Evolutionary conservation across 2,888 invertebrate genomes (phyloP).

Genomic region (Conchocele bisecta): DNA sequence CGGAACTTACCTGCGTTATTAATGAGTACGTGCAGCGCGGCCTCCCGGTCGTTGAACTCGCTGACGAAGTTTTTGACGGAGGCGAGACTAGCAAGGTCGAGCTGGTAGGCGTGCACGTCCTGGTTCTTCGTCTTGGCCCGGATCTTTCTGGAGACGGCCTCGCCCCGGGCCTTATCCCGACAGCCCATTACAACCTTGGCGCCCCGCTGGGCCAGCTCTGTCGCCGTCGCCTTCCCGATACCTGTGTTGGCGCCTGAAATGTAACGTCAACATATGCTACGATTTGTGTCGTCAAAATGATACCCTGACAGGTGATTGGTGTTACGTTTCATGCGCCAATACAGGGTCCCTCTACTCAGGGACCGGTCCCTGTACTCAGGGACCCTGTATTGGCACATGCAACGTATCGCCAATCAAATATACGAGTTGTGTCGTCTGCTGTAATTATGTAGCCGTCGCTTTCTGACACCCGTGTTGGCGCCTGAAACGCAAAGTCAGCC

Average conservation of each 20-base stretch:
- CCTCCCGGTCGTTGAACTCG: constrained; percentile 75
- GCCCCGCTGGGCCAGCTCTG: constrained; percentile 86
- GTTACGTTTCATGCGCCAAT: too few species aligned
- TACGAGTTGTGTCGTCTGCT: too few species aligned
- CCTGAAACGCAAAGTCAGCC: too few species aligned
- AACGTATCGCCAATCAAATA: too few species aligned
- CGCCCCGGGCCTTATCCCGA: constrained; percentile 77
- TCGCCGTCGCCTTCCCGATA: constrained; percentile 90
- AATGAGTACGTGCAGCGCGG: constrained; percentile 78
- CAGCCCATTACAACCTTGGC: constrained; percentile 80
- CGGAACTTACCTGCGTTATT: constrained; percentile 81
- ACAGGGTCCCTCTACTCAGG: too few species aligned
- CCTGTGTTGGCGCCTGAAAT: constrained; percentile 93
- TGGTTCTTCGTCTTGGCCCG: constrained; percentile 77
- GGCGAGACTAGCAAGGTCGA: constrained; percentile 79
- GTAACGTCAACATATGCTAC: too few species aligned
- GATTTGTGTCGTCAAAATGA: not conserved
- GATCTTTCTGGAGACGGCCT: constrained; percentile 79
- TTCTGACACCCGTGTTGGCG: too few species aligned
- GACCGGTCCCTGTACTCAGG: too few species aligned
- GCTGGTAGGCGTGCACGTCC: constrained; percentile 74
- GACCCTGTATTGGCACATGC: too few species aligned
- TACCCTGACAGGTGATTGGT: not conserved
- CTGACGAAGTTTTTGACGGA: constrained; percentile 79
- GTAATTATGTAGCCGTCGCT: too few species aligned